phyloP scores from a whole-genome alignment of 2,888 invertebrate species.

The Torymus aiolomorphi region DNA sequence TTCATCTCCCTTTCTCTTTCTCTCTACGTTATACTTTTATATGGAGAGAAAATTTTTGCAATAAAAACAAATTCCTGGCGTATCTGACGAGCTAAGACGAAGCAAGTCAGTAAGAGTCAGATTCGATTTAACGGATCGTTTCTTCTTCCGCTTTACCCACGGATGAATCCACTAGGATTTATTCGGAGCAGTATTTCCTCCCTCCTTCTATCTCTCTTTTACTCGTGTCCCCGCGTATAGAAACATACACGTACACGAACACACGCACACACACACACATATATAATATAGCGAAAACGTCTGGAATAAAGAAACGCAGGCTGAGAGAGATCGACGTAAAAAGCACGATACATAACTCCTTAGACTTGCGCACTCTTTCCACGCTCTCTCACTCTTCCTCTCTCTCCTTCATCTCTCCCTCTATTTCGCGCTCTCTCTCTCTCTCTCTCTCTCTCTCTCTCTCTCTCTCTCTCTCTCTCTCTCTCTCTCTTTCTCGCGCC shows the following conservation, averaged over 20 bases:
- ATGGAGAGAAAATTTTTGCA: constrained; percentile 1
- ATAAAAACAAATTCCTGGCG: constrained; percentile 37
- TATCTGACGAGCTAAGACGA: constrained; percentile 1
- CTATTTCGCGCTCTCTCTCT: not conserved
- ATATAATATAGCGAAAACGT: too few species aligned
- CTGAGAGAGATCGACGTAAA: constrained; percentile 59
- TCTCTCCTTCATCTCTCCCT: constrained; percentile 18
- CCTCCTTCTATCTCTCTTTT: too few species aligned
- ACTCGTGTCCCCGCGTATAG: too few species aligned
- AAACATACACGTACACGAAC: too few species aligned
- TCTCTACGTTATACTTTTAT: too few species aligned
- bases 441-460: constrained; percentile 38
- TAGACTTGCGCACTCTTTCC: constrained; percentile 45
- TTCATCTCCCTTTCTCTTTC: too few species aligned
- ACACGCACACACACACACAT: too few species aligned
- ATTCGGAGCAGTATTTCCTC: not conserved
- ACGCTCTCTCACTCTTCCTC: constrained; percentile 35
- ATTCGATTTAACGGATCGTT: constrained; percentile 68
- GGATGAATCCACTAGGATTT: constrained; percentile 62
- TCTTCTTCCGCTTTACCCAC: constrained; percentile 62
- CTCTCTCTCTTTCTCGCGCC: constrained; percentile 5
- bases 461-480: not conserved
- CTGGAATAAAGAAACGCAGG: constrained; percentile 48
- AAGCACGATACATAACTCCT: constrained; percentile 58
- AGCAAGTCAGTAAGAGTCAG: constrained; percentile 33